Base-by-base conservation (phyloP, 1,140 invertebrate species). In the Sesamia nonagrioides region DNA sequence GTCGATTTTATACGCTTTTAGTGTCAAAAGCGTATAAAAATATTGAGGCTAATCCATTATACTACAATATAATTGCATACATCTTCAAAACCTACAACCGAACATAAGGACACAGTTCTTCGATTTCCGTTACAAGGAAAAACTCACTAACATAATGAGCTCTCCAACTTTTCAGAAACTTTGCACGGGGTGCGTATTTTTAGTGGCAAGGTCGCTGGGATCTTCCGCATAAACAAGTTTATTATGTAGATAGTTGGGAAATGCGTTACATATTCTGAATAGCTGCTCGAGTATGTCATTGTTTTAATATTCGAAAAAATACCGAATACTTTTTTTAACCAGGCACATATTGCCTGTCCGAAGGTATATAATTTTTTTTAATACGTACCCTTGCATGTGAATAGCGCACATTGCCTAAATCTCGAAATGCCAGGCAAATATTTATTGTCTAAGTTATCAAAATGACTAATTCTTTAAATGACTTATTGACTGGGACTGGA, bases 71-170 rank as follows among this genome's bases (percentile, higher is more conserved):
- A 11, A 50, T 50, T 50, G 0, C 45, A 15, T 2, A 2, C 1
- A 33, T 21, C 27, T 21, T 9, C 3, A 6, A 58, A 27, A 58
- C 21, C 54, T 11, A 58, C 6, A 27, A 27, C 9, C 8, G 1
- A 33, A 58, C 54, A 58, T 13, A 27, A 27, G 21, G 54, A 58
- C 7, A 58, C 15, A 58, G 54, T 58, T 58, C 37, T 11, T 21
- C 17, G 11, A 18, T n/a, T 42, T 15, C 11, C 52, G 3, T 27
- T 58, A 11, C 42, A 69, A 50, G 27, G 18, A 69, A 69, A 69
- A 69, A 69, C 42, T 21, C 18, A 50, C n/a, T 69, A 69, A 69
- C 42, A n/a, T 69, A 50, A 69, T 69, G 66, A 69, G 50, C 11
- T 69, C 21, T 13, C 11, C 11, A 69, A 69, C 18, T 69, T 68